Percentiles rank a stretch among this genome's conserved stretches.
Evolutionary conservation across 1,140 invertebrate species (phyloP).

Genomic region (Cydia pomonella): DNA sequence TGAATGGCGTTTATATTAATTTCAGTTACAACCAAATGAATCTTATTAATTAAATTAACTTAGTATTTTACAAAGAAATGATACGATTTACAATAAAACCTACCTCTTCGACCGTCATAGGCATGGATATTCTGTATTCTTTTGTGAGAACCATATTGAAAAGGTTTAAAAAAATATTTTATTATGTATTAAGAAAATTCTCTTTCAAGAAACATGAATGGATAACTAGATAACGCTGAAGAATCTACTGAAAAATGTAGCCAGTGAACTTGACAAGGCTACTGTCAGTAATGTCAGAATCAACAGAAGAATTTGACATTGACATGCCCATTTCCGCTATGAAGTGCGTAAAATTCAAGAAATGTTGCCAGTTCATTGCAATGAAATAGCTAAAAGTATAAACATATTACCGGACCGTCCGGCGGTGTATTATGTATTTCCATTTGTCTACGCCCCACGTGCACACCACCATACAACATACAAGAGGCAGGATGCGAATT

Average conservation of each 20-base stretch:
- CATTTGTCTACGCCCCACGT: too few species aligned
- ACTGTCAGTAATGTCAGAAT: too few species aligned
- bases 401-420: too few species aligned
- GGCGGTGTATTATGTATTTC: too few species aligned
- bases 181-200: neutral
- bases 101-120: conserved; percentile 94
- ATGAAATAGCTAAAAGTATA: too few species aligned
- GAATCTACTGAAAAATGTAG: neutral
- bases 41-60: conserved; percentile 35
- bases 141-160: conserved; percentile 88
- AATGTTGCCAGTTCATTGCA: neutral
- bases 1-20: neutral
- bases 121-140: conserved; percentile 96
- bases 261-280: neutral
- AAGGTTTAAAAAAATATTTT: conserved; percentile 8
- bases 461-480: too few species aligned
- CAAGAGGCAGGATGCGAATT: too few species aligned
- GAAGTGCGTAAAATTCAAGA: neutral
- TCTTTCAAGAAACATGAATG: conserved; percentile 22
- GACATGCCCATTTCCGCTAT: neutral
- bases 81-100: conserved; percentile 42
- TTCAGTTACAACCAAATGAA: neutral
- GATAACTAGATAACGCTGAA: conserved; percentile 24
- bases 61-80: conserved; percentile 28
- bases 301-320: neutral